These are phyloP conservation scores for Anarrhichthys ocellatus DNA, from an alignment of 2,113 vertebrate genomes.

Conservation along the genomic window DNA sequence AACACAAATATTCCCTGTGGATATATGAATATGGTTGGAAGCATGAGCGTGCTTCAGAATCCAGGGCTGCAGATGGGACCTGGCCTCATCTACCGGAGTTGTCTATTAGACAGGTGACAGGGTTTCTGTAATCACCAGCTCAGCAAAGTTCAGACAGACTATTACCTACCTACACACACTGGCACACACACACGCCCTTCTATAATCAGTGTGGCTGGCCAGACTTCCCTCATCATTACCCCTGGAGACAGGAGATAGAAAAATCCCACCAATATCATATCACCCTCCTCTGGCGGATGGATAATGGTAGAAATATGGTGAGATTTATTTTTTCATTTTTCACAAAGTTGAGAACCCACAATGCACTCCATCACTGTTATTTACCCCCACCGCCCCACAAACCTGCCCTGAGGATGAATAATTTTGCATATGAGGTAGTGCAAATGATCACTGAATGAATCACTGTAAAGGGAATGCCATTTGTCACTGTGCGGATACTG, in stretches of 20 bases:
- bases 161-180: slow-evolving; percentile 36
- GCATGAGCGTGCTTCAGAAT: not conserved
- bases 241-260: slow-evolving; percentile 63
- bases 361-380: slow-evolving; percentile 66
- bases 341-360: slow-evolving; percentile 48
- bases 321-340: slow-evolving; percentile 36
- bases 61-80: slow-evolving; percentile 9
- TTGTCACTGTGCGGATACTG: slow-evolving; percentile 55
- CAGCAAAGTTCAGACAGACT: slow-evolving; percentile 59
- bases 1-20: not conserved
- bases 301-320: slow-evolving; percentile 47
- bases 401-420: slow-evolving; percentile 61
- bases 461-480: slow-evolving; percentile 57
- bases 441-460: slow-evolving; percentile 69
- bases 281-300: slow-evolving; percentile 41
- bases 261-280: slow-evolving; percentile 59
- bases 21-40: not conserved
- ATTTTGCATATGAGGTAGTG: slow-evolving; percentile 66
- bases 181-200: slow-evolving; percentile 9
- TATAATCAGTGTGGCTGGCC: slow-evolving; percentile 65
- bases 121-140: slow-evolving; percentile 68
- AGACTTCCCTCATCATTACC: slow-evolving; percentile 73
- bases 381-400: slow-evolving; percentile 46
- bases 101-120: slow-evolving; percentile 65
- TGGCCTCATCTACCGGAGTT: slow-evolving; percentile 53